A percentile compares a stretch with the other conserved stretches of the same genome.
Evolutionary conservation across 1,140 invertebrate genomes (phyloP).

Genomic region (Laupala kohalensis): DNA sequence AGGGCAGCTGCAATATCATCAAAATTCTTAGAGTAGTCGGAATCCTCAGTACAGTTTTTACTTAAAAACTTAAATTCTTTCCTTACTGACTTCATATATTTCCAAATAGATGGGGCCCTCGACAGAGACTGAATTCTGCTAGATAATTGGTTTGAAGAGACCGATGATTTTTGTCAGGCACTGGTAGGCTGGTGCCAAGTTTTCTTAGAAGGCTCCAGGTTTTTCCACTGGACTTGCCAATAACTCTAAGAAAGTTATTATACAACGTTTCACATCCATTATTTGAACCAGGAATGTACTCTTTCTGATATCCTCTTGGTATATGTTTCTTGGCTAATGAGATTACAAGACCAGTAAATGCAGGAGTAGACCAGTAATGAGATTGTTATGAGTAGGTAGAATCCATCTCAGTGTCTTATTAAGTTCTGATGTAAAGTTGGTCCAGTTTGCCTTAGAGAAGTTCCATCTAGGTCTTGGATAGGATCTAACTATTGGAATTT

Average conservation of each 20-base stretch:
- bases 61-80: too few species aligned
- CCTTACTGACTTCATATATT: not conserved
- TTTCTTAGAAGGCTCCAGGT: constrained; percentile 7
- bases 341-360: constrained; percentile 2
- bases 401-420: constrained; percentile 12
- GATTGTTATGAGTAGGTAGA: constrained; percentile 1
- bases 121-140: constrained; percentile 7
- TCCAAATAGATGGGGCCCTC: not conserved
- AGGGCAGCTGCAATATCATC: constrained; percentile 6
- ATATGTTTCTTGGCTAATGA: constrained; percentile 12
- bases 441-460: constrained; percentile 10
- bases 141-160: constrained; percentile 2
- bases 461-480: not conserved
- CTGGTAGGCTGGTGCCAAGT: constrained; percentile 1
- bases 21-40: too few species aligned
- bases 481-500: not conserved
- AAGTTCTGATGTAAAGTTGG: not conserved
- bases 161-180: not conserved
- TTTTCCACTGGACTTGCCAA: constrained; percentile 11
- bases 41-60: too few species aligned
- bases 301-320: constrained; percentile 11
- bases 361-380: not conserved
- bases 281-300: too few species aligned
- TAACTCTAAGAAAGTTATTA: constrained; percentile 3
- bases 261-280: not conserved